Evolutionary conservation across 30 jellyfish, hydroid and myxozoan species (phyloP), one percentile per base, ranked within the genome.

Genomic region (Aurelia coerulea): DNA sequence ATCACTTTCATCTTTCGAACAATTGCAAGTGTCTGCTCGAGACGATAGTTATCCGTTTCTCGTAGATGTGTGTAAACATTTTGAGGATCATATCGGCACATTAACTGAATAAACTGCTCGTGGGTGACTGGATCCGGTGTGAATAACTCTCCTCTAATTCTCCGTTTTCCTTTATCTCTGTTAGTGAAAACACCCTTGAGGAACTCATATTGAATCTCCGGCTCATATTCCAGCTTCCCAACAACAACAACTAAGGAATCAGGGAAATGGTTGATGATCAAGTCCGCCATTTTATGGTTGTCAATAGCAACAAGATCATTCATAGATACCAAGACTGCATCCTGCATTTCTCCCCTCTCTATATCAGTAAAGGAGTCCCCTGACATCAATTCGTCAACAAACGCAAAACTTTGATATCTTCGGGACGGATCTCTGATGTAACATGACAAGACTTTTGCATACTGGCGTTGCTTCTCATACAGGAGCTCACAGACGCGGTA

Each of bases 401-500:
- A 95, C 3, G 91, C 31, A 73, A 95, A 95, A 13, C 95, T 79
- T 72, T 85, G 96, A 12, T 13, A 41, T 34, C 74, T 73, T 11
- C 99, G 52, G 1, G 99, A 94, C 4, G 96, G 81, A 78, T 95
- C 99, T 62, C 99, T 94, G 80, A 52, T 65, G 71, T 95, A 95
- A 66, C 99, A 95, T 41, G 98, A 95, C 50, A 95, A 62, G 15
- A 95, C 99, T 51, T 95, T 87, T 0, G 92, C 89, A 72, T 74
- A 83, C 66, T 85, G 96, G 3, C 90, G 73, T 71, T 95, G 87
- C 89, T 90, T 88, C 49, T 90, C 92, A 65, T 95, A 90, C 29
- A 78, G 76, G 62, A 84, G 84, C 79, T 94, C 99, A 87, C 99
- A 95, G 29, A 95, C 99, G 37, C 96, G 97, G 91, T 68, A 95